Evolutionary conservation across 2,113 vertebrate species (phyloP).

Genomic region (Lampris incognitus): DNA sequence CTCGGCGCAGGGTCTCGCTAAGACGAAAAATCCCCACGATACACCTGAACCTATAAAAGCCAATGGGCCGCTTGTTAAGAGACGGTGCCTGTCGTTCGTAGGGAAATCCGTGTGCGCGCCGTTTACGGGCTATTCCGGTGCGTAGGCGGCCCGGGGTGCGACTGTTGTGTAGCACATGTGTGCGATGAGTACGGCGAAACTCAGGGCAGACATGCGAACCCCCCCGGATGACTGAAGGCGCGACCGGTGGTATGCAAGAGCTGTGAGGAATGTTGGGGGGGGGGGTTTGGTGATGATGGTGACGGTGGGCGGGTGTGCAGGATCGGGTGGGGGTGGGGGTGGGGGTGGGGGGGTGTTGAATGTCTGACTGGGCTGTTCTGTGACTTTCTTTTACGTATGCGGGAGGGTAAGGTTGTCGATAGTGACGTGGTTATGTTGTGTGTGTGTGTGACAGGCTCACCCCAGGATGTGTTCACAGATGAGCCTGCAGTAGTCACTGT

Average conservation of each 20-base stretch:
- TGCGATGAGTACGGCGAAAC: conserved; percentile 4
- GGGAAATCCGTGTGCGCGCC: not conserved
- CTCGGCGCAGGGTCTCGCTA: too few species aligned
- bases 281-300: too few species aligned
- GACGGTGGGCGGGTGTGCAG: not conserved
- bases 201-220: not conserved
- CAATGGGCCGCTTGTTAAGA: not conserved
- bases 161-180: not conserved
- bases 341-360: too few species aligned
- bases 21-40: conserved; percentile 5
- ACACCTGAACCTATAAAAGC: not conserved
- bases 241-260: conserved; percentile 27
- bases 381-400: too few species aligned
- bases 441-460: conserved; percentile 77
- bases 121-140: not conserved
- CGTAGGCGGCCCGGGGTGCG: too few species aligned
- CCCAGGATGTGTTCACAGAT: conserved; percentile 91
- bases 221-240: not conserved
- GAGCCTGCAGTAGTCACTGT: conserved; percentile 95
- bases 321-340: not conserved
- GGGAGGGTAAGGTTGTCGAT: not conserved
- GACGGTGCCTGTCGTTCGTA: not conserved
- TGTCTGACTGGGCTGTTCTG: too few species aligned
- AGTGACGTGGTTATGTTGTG: not conserved
- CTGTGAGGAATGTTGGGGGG: conserved; percentile 32